phyloP scores from a whole-genome alignment of 2,113 vertebrate genomes.

The Chinchilla lanigera region DNA sequence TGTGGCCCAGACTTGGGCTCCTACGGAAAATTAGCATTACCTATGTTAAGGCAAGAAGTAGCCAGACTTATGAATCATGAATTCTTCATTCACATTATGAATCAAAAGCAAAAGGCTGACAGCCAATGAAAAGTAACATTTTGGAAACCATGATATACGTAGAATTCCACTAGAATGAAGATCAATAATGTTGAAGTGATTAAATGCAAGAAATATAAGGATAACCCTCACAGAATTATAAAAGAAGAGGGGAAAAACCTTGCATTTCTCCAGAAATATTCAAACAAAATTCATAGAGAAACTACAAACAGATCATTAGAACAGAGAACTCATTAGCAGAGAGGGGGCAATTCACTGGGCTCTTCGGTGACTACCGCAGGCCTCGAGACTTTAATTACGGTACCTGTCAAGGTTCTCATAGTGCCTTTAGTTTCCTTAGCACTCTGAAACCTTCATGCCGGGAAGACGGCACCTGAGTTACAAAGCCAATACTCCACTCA shows the following conservation, averaged over 20 bases:
- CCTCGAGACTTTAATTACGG: neutral
- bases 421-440: neutral
- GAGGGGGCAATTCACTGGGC: neutral
- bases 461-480: neutral
- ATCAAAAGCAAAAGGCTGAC: neutral
- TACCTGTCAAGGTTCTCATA: neutral
- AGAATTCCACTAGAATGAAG: conserved; percentile 10
- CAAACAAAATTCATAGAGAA: neutral
- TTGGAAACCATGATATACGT: neutral
- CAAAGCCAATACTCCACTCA: neutral
- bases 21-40: neutral
- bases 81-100: too few relatives aligned
- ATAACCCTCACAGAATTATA: conserved; percentile 23
- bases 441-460: neutral
- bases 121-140: neutral
- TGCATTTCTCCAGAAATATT: neutral
- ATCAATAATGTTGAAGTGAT: neutral
- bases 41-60: neutral
- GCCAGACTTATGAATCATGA: neutral
- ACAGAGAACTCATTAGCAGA: neutral
- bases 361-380: neutral
- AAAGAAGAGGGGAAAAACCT: neutral
- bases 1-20: neutral
- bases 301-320: neutral
- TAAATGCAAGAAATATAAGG: neutral